A percentile compares a stretch with the other conserved stretches of the same genome.
These are phyloP conservation scores for Mythimna lalbum DNA, from an alignment of 2,888 invertebrate genomes.

Conservation along the genomic window DNA sequence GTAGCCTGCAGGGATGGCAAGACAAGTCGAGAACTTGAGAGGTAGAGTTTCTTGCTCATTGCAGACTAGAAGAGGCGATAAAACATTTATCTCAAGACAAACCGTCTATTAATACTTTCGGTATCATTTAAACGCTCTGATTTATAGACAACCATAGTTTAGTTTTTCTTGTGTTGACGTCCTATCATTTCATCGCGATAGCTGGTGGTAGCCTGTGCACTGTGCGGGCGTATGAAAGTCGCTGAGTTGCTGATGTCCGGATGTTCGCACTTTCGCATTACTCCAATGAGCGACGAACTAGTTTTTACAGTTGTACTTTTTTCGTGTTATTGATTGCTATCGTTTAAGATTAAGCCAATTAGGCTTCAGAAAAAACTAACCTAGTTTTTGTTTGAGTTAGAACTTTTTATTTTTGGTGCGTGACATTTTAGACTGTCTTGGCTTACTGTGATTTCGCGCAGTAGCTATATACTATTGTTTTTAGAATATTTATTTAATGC, in stretches of 20 bases:
- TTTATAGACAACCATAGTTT: slow-evolving; percentile 35
- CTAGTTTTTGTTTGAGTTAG: not conserved
- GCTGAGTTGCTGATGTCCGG: slow-evolving; percentile 24
- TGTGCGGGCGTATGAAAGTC: slow-evolving; percentile 32
- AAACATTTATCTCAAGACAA: slow-evolving; percentile 7
- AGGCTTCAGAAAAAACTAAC: slow-evolving; percentile 13
- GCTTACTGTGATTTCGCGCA: too few species aligned
- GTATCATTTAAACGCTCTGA: slow-evolving; percentile 17
- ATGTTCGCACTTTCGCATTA: slow-evolving; percentile 40
- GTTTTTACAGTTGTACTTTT: slow-evolving; percentile 31
- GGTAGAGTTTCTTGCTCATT: slow-evolving; percentile 14
- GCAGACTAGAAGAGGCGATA: not conserved
- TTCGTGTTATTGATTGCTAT: slow-evolving; percentile 17
- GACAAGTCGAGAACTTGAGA: not conserved
- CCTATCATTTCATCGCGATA: slow-evolving; percentile 33
- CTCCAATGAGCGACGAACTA: slow-evolving; percentile 25
- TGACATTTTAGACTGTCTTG: not conserved
- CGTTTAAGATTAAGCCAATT: slow-evolving; percentile 38
- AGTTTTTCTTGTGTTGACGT: slow-evolving; percentile 27
- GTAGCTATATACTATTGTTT: too few species aligned
- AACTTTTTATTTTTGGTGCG: slow-evolving; percentile 15
- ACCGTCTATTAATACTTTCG: not conserved
- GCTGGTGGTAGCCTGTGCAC: not conserved
- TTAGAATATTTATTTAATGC: too few species aligned
- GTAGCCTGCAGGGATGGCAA: not conserved